Conservation (phyloP, 2,113 vertebrate genomes). For the Petrocephalus microphthalmus region DNA sequence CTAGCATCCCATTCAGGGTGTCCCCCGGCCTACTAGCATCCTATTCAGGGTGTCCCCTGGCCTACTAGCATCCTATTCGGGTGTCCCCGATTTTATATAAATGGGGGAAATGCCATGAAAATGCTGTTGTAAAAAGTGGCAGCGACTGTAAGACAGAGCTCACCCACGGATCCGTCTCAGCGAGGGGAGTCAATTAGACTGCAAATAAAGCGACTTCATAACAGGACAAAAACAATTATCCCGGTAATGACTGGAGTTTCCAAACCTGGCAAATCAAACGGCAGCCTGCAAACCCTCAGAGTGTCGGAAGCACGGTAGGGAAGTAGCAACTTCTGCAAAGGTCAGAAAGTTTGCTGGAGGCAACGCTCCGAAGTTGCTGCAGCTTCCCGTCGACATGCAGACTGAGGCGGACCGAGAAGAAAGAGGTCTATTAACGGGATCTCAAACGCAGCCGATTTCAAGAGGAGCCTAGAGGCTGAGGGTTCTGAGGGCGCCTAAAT, state of each 20-base stretch:
- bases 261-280: not conserved
- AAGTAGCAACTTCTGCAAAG: not conserved
- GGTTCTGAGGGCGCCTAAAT: constrained; percentile 18
- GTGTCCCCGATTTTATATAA: too few relatives aligned
- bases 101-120: constrained; percentile 13
- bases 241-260: constrained; percentile 8
- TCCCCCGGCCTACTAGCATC: too few relatives aligned
- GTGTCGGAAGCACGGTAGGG: not conserved
- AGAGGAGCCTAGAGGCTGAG: not conserved
- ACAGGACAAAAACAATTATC: constrained; percentile 20
- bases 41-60: too few relatives aligned
- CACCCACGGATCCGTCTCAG: constrained; percentile 17
- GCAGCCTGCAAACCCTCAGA: not conserved
- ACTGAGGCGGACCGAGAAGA: not conserved
- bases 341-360: not conserved
- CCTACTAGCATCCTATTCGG: too few relatives aligned
- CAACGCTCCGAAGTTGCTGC: not conserved
- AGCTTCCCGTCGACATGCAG: not conserved
- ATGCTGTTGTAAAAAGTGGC: constrained; percentile 20
- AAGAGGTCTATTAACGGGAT: constrained; percentile 9
- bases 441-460: constrained; percentile 9
- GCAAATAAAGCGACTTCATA: constrained; percentile 24
- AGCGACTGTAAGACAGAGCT: not conserved
- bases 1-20: too few relatives aligned
- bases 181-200: constrained; percentile 27